Percentiles rank a stretch among this genome's conserved stretches.
Conservation (phyloP, 2,113 vertebrate genomes). For the Ancistrus triradiatus region DNA sequence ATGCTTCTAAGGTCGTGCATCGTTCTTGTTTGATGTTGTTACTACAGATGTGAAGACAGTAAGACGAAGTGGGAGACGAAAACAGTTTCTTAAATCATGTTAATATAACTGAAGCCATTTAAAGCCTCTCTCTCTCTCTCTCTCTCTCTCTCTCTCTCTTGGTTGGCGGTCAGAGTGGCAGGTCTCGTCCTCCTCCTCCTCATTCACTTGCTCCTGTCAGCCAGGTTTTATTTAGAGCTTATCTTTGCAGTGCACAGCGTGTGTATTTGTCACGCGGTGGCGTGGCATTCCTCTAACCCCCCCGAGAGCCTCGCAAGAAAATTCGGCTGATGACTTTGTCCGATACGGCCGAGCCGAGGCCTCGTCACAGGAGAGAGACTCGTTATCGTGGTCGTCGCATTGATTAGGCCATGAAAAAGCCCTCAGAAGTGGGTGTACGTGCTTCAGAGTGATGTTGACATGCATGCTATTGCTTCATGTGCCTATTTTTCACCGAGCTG, state of each 20-base stretch:
- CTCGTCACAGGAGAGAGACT: constrained; percentile 34
- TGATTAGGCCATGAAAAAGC: constrained; percentile 61
- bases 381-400: constrained; percentile 62
- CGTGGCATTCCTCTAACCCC: constrained; percentile 32
- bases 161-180: constrained; percentile 62
- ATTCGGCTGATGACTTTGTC: constrained; percentile 67
- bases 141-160: not conserved
- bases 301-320: constrained; percentile 55
- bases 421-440: constrained; percentile 29
- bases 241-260: constrained; percentile 72
- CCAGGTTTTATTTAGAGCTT: constrained; percentile 76
- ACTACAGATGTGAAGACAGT: too few relatives aligned
- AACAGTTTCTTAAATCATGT: constrained; percentile 58
- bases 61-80: too few relatives aligned
- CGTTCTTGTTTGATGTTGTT: too few relatives aligned
- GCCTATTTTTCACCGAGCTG: not conserved
- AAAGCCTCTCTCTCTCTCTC: constrained; percentile 49
- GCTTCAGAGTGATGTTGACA: constrained; percentile 18
- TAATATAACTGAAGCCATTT: constrained; percentile 60
- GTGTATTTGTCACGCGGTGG: constrained; percentile 69
- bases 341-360: constrained; percentile 55
- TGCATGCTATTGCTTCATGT: not conserved
- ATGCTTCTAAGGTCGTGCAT: too few relatives aligned
- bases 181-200: constrained; percentile 71
- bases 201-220: constrained; percentile 77